These are phyloP conservation scores for Hippocampus abdominalis DNA, from an alignment of 2,113 vertebrate species.

Conservation along the genomic window DNA sequence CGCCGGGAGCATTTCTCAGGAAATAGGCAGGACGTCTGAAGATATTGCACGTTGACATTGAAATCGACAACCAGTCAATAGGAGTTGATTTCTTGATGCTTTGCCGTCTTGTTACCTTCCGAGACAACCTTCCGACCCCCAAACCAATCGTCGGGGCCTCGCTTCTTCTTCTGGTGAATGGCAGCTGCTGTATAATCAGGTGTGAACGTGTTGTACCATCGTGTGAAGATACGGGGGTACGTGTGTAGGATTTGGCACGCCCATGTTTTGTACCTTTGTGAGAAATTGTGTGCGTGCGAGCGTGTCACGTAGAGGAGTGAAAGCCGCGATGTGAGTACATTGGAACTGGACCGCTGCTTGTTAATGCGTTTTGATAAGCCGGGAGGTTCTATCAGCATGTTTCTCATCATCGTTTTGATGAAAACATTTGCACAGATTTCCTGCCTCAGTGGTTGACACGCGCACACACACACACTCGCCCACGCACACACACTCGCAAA, in stretches of 20 bases:
- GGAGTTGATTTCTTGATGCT: background rate
- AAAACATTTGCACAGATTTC: slow-evolving; percentile 54
- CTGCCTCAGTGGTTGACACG: slow-evolving; percentile 33
- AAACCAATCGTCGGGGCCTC: background rate
- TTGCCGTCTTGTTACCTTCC: background rate
- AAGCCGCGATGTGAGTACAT: slow-evolving; percentile 20
- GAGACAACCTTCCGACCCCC: background rate
- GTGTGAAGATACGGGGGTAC: background rate
- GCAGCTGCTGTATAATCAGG: slow-evolving; percentile 16
- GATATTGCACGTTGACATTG: background rate
- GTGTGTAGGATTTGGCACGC: background rate
- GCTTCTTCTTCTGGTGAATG: slow-evolving; percentile 3
- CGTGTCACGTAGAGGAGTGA: background rate
- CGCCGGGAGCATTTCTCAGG: background rate
- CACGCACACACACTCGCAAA: background rate
- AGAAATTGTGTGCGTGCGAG: background rate
- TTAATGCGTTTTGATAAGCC: slow-evolving; percentile 61
- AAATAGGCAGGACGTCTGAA: background rate
- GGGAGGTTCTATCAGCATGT: slow-evolving; percentile 54
- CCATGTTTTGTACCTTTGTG: no score
- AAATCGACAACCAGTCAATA: background rate
- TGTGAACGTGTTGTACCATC: slow-evolving; percentile 4
- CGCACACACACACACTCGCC: slow-evolving; percentile 14
- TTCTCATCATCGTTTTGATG: slow-evolving; percentile 60
- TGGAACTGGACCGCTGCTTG: slow-evolving; percentile 34